Evolutionary conservation across 2,888 invertebrate species (phyloP).

Genomic region (Acleris literana): DNA sequence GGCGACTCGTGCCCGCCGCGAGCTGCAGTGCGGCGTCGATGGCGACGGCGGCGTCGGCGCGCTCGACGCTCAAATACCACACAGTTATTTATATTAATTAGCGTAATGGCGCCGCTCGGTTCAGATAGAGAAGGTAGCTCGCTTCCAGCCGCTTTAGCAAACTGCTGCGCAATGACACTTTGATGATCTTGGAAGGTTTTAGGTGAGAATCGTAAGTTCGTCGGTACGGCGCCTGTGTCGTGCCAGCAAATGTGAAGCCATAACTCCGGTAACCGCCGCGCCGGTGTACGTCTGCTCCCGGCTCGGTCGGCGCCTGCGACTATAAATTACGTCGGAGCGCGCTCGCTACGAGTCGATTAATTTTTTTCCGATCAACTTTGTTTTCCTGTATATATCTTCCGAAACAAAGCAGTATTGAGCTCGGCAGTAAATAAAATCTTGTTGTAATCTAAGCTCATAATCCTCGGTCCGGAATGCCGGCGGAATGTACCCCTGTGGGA

Average conservation of each 20-base stretch:
- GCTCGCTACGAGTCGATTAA: neutral
- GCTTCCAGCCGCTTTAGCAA: neutral
- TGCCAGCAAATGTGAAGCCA: no score
- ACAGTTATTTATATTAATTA: no score
- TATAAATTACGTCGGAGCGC: neutral
- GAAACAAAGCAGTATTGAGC: neutral
- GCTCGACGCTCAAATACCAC: no score
- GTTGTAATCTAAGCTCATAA: slow-evolving; percentile 23
- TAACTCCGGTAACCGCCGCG: neutral
- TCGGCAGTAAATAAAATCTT: slow-evolving; percentile 7
- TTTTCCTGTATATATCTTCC: neutral
- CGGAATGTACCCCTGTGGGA: slow-evolving; percentile 10
- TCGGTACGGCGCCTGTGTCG: no score
- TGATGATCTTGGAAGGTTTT: slow-evolving; percentile 1
- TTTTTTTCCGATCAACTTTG: neutral
- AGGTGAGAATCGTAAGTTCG: no score
- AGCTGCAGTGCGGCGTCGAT: no score
- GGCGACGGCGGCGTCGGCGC: no score
- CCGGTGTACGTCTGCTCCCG: neutral
- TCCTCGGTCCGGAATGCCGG: slow-evolving; percentile 6
- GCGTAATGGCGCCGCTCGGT: no score
- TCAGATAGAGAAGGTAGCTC: neutral
- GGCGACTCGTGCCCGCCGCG: no score
- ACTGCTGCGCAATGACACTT: slow-evolving; percentile 11
- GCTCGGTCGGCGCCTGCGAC: neutral